Evolutionary conservation across 2,113 vertebrate species (phyloP), one percentile per base, ranked within the genome.

Genomic region (Scytalopus superciliaris): DNA sequence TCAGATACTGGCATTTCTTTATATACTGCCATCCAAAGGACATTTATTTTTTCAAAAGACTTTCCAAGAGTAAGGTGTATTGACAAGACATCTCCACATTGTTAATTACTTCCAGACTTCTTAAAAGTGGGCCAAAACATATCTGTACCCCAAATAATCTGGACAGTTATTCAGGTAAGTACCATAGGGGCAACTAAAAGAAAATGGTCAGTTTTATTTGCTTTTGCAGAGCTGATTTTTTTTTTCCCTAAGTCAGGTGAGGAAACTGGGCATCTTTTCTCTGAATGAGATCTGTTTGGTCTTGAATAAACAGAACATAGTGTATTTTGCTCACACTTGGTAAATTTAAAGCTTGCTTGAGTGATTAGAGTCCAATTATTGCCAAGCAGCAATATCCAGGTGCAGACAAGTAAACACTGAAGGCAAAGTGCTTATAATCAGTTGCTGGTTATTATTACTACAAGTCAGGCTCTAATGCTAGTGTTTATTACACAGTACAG

Each of bases 311-410:
- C 78, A 96, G 84, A 90, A 80, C 50, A 83, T 77, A 62, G 37
- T 11, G 3, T 95, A 90, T 89, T 92, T 94, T 96, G 77, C 76
- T 96, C 92, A 89, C 67, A 88, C 78, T 94, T 92, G 57, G 90
- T 93, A 78, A 89, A 95, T 96, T 92, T 90, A 94, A 92, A 96
- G 88, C 84, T 96, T 94, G 88, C 89, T 94, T 94, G 93, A 95
- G 92, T 96, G 95, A 96, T 94, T 96, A 88, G 78, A 91, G 77
- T 74, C 89, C 92, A 97, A 92, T 97, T 96, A 90, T 91, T 96
- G 88, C 89, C 85, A 75, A 97, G 95, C 85, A 95, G 94, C 86
- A 92, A 85, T 68, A 92, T 81, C 92, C 94, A 96, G 94, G 96
- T 95, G 77, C 96, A 97, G 95, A 81, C 84, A 95, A 95, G 95